Percentiles rank a stretch among this genome's conserved stretches.
Evolutionary conservation across 2,888 invertebrate genomes (phyloP).

Genomic region (Drosophila mimetica): DNA sequence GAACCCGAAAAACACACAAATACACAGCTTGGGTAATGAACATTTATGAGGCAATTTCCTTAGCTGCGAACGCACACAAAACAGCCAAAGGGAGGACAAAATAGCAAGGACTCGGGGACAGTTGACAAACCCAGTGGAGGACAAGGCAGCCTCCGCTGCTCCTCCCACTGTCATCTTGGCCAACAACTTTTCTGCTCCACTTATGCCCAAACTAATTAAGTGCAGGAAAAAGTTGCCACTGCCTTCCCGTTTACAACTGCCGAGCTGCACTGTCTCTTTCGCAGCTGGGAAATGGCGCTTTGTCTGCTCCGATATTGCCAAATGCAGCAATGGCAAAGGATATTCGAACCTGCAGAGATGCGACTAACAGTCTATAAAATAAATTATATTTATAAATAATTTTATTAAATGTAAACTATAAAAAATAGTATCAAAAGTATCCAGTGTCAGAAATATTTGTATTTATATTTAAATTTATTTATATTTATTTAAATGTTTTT

Average conservation of each 20-base stretch:
- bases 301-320: conserved; percentile 35
- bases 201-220: conserved; percentile 80
- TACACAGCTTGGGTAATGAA: conserved; percentile 73
- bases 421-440: too few relatives aligned
- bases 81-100: conserved; percentile 23
- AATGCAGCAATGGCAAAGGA: conserved; percentile 32
- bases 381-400: too few relatives aligned
- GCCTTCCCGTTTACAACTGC: conserved; percentile 69
- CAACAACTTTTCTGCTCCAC: conserved; percentile 77
- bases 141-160: neutral
- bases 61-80: conserved; percentile 57
- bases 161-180: conserved; percentile 33
- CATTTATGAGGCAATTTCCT: conserved; percentile 80
- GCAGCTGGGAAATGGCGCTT: conserved; percentile 33
- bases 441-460: too few relatives aligned
- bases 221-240: conserved; percentile 80
- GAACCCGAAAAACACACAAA: conserved; percentile 32
- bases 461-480: too few relatives aligned
- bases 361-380: neutral
- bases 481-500: too few relatives aligned
- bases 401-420: too few relatives aligned
- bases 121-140: conserved; percentile 62
- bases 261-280: conserved; percentile 20
- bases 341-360: neutral
- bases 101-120: conserved; percentile 43